Percentiles rank a stretch among this genome's conserved stretches.
Conservation (phyloP, 2,888 invertebrate genomes). For the Agriotes lineatus region DNA sequence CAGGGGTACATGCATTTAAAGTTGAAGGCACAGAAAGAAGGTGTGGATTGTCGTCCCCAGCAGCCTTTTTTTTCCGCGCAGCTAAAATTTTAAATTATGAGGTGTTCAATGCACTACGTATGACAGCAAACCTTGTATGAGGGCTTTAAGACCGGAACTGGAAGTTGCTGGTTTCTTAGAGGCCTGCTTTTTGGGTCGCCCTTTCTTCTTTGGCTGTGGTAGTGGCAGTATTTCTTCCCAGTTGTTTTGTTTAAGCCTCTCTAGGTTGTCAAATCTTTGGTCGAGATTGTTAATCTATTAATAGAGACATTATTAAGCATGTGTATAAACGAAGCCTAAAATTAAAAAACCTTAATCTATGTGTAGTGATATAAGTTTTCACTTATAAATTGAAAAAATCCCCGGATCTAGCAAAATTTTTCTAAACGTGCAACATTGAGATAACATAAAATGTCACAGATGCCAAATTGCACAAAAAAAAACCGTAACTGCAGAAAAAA, state of each 20-base stretch:
- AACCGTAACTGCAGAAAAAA: no score
- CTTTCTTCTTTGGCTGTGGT: slow-evolving; percentile 8
- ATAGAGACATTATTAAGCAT: no score
- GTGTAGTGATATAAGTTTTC: no score
- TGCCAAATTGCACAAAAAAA: no score
- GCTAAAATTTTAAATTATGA: background rate
- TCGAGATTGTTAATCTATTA: slow-evolving; percentile 77
- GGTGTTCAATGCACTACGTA: background rate
- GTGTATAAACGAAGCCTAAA: no score
- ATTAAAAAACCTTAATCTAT: no score
- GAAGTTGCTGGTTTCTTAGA: slow-evolving; percentile 43
- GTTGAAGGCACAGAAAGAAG: background rate
- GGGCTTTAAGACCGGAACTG: slow-evolving; percentile 52
- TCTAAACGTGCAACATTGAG: no score
- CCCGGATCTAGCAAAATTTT: no score
- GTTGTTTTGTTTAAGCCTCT: slow-evolving; percentile 64
- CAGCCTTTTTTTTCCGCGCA: background rate
- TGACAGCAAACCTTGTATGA: slow-evolving; percentile 46
- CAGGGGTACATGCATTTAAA: background rate
- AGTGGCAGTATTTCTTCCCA: slow-evolving; percentile 69
- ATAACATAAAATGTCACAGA: no score
- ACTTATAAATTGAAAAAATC: no score
- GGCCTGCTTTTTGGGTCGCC: slow-evolving; percentile 50
- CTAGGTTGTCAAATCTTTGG: slow-evolving; percentile 70
- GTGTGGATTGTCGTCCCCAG: background rate